Percentiles rank a stretch among this genome's conserved stretches.
Conservation (phyloP, 2,888 invertebrate genomes). For the Mycalesis mineus region DNA sequence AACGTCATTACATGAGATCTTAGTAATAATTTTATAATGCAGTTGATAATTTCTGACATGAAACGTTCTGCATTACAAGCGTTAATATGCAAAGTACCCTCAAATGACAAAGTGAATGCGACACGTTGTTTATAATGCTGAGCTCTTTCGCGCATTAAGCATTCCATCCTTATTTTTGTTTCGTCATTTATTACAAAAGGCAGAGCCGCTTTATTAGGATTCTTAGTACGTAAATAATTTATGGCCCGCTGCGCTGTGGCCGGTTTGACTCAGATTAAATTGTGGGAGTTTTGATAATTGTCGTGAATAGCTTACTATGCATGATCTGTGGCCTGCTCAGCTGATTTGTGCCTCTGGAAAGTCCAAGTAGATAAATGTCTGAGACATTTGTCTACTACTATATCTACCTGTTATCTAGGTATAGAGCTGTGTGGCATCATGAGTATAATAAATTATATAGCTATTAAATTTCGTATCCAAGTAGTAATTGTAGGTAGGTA, state of each 20-base stretch:
- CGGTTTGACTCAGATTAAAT: conserved; percentile 56
- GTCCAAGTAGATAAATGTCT: conserved; percentile 15
- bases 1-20: no score
- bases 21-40: not conserved
- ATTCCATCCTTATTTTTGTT: conserved; percentile 67
- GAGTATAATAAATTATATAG: no score
- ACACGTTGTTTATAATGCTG: conserved; percentile 37
- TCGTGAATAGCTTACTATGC: conserved; percentile 31
- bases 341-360: conserved; percentile 34
- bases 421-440: no score
- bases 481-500: no score
- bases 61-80: conserved; percentile 5
- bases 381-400: no score
- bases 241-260: conserved; percentile 46
- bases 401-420: no score
- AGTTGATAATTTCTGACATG: not conserved
- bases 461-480: no score
- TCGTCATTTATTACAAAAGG: conserved; percentile 71
- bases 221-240: conserved; percentile 63
- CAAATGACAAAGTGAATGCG: conserved; percentile 33
- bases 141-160: conserved; percentile 52
- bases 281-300: conserved; percentile 48
- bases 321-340: conserved; percentile 39
- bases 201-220: conserved; percentile 67
- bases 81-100: conserved; percentile 17